A percentile compares a stretch with the other conserved stretches of the same genome.
Conservation (phyloP, 2,888 invertebrate species). For the Drosophila sordidapex region DNA sequence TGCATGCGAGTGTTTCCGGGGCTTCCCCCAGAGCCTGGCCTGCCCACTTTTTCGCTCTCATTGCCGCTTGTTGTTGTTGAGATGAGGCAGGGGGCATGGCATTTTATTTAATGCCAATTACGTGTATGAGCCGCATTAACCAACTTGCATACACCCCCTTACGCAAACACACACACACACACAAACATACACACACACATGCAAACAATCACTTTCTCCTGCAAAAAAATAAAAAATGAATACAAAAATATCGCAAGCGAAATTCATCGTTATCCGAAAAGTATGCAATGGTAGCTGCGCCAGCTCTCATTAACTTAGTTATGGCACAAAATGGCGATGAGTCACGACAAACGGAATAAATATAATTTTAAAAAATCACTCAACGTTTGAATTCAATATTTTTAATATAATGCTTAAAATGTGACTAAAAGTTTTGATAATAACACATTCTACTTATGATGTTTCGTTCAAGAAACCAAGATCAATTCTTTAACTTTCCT, state of each 20-base stretch:
- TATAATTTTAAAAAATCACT: neutral
- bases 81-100: conserved; percentile 36
- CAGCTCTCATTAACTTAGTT: conserved; percentile 1
- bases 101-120: conserved; percentile 82
- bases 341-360: neutral
- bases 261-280: conserved; percentile 52
- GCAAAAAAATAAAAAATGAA: conserved; percentile 31
- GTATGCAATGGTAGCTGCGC: conserved; percentile 59
- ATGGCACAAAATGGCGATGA: conserved; percentile 21
- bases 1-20: conserved; percentile 35
- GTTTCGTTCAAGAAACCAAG: neutral
- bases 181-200: conserved; percentile 12
- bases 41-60: conserved; percentile 47
- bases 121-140: conserved; percentile 80
- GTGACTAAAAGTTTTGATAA: neutral
- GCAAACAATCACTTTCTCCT: conserved; percentile 64
- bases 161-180: conserved; percentile 30
- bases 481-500: neutral
- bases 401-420: neutral
- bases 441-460: neutral
- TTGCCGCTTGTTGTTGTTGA: conserved; percentile 4
- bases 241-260: conserved; percentile 33
- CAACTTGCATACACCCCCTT: conserved; percentile 41
- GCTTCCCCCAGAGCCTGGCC: conserved; percentile 26
- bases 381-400: neutral